Conservation (phyloP, 2,113 vertebrate species). For the Cephalopterus ornatus region DNA sequence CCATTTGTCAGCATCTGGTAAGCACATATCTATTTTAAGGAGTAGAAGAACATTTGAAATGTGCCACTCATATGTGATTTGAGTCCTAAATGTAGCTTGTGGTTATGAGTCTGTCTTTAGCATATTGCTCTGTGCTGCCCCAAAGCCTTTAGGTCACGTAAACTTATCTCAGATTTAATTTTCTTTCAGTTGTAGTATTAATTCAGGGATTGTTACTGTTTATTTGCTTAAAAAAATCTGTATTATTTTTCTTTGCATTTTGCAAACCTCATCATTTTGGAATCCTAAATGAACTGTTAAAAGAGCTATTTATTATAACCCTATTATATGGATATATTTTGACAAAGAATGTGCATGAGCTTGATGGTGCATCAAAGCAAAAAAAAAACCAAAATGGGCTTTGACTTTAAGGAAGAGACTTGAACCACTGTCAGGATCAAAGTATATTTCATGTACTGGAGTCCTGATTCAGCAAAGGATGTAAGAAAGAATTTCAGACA, state of each 20-base stretch:
- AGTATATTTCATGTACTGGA: not conserved
- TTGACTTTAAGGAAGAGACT: slow-evolving; percentile 6
- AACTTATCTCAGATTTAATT: slow-evolving; percentile 20
- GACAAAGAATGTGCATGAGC: slow-evolving; percentile 13
- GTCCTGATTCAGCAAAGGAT: slow-evolving; percentile 35
- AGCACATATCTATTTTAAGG: slow-evolving; percentile 11
- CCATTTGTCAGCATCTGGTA: not conserved
- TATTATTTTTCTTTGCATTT: slow-evolving; percentile 38
- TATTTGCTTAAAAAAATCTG: slow-evolving; percentile 21
- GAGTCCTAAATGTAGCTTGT: slow-evolving; percentile 18
- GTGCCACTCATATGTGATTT: slow-evolving; percentile 1
- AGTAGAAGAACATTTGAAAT: slow-evolving; percentile 18
- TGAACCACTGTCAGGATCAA: slow-evolving; percentile 17
- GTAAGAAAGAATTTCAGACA: not conserved
- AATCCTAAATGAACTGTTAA: slow-evolving; percentile 49
- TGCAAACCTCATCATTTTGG: slow-evolving; percentile 29
- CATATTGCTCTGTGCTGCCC: not conserved
- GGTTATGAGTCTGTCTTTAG: not conserved
- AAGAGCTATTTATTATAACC: slow-evolving; percentile 36
- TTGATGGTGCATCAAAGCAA: slow-evolving; percentile 39
- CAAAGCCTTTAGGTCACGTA: not conserved
- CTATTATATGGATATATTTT: slow-evolving; percentile 13
- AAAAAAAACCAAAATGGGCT: not conserved
- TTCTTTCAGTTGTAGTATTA: not conserved
- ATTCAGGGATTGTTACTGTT: not conserved